Evolutionary conservation across 2,113 vertebrate genomes (phyloP), one percentile per base, ranked within the genome.

Genomic region (Amphilophus citrinellus): DNA sequence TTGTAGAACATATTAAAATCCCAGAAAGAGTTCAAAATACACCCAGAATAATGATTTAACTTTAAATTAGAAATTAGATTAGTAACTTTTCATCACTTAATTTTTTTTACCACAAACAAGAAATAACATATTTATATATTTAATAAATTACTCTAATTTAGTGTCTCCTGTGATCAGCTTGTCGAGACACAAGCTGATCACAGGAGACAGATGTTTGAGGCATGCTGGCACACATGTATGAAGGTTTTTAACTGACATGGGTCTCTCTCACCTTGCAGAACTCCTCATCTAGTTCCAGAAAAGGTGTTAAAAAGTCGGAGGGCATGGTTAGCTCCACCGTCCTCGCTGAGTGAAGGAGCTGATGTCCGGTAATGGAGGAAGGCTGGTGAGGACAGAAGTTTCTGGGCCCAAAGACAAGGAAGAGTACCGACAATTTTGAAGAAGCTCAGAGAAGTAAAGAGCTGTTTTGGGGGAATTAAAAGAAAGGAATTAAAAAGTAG

Each of bases 221-320:
- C 37, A 65, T 42, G 62, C n/a, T 39, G 61, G 20, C 14, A 66
- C 37, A 24, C 13, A 10, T 24, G 22, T 7, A 2, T 6, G 10
- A 27, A 44, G 13, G 14, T 68, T 68, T 50, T 50, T 0, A 0
- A 71, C 30, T 44, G 42, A 13, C 42, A 44, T 4, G 2, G 15
- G 50, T 73, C 68, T 53, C 24, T 32, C 66, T 94, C 77, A 96
- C 97, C 96, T 95, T 95, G 92, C 94, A 95, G 77, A 96, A 96
- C 77, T 96, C 94, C 42, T 95, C 94, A 8, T 96, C 95, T 91
- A 96, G 84, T 81, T 96, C 96, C 58, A 93, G 82, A 39, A 97
- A 96, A 4, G 96, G 96, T 1, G 94, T 95, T 0, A 95, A 94
- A 30, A 96, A 95, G 79, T 94, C 91, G 0, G 96, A 96, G 50